Evolutionary conservation across 2,113 vertebrate genomes (phyloP), one percentile per base, ranked within the genome.

Genomic region (Siniperca chuatsi): DNA sequence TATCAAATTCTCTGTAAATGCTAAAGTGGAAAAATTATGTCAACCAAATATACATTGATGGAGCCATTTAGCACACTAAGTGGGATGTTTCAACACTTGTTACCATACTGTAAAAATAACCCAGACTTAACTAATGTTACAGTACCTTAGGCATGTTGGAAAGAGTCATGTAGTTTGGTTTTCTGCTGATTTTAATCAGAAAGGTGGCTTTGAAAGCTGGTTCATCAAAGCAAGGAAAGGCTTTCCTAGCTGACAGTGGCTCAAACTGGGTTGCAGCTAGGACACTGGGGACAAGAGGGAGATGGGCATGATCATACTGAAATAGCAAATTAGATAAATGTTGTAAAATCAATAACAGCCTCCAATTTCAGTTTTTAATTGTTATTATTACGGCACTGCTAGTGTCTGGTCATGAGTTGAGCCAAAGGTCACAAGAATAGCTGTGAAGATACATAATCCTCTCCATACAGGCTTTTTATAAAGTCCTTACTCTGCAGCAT

Each of bases 151-250:
- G 97, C 98, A 99, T 99, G 95, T 99, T 99, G 87, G 98, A 99
- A 79, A 99, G 95, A 83, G 96, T 88, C 78, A 93, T 95, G 87
- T 97, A 95, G 48, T 94, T 88, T 35, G 93, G 86, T 86, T 97
- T 96, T 90, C 97, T 95, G 88, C 71, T 93, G 87, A 99, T 97
- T 95, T 87, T 97, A 89, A 99, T 92, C 77, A 91, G 84, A 94
- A 98, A 99, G 13, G 95, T 97, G 84, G 98, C 97, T 96, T 99
- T 99, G 93, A 99, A 97, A 46, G 94, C 93, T 78, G 98, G 98
- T 85, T 99, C 98, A 93, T 99, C 98, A 93, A 99, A 99, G 94
- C 98, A 99, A 1, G 98, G 98, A 94, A 99, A 99, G 90, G 97
- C 97, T 91, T 96, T 97, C 83, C 98, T 96, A 65, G 98, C 98